A percentile compares a stretch with the other conserved stretches of the same genome.
Conservation (phyloP, 2,888 invertebrate species). For the Agrochola lychnidis region DNA sequence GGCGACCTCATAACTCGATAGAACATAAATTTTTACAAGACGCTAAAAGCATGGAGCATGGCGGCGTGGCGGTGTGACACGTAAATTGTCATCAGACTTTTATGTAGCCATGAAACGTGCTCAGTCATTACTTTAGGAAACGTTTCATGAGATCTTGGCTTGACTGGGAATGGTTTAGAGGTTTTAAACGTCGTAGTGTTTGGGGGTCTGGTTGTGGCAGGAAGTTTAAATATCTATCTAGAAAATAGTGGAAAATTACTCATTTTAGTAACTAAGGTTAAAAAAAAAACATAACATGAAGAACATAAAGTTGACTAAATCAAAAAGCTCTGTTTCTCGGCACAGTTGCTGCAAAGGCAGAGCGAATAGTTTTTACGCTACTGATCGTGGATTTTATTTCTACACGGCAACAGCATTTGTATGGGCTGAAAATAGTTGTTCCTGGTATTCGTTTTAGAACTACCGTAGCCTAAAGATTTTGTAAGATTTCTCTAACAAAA, state of each 20-base stretch:
- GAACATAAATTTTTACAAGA: conserved; percentile 74
- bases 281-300: no score
- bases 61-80: conserved; percentile 55
- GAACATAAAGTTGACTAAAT: background rate
- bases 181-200: conserved; percentile 2
- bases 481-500: background rate
- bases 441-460: no score
- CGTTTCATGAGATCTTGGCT: conserved; percentile 39
- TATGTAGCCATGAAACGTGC: conserved; percentile 63
- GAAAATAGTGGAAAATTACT: background rate
- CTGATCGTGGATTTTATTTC: background rate
- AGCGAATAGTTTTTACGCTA: background rate
- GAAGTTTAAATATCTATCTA: background rate
- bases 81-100: conserved; percentile 71
- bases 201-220: background rate
- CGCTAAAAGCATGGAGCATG: conserved; percentile 69
- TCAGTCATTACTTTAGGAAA: conserved; percentile 59
- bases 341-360: background rate
- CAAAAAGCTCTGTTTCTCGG: background rate
- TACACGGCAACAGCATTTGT: background rate
- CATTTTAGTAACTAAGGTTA: no score
- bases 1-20: conserved; percentile 72
- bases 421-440: background rate
- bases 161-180: background rate
- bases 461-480: background rate